phyloP scores from a whole-genome alignment of 2,888 invertebrate species.

The Ferdinandea cuprea region DNA sequence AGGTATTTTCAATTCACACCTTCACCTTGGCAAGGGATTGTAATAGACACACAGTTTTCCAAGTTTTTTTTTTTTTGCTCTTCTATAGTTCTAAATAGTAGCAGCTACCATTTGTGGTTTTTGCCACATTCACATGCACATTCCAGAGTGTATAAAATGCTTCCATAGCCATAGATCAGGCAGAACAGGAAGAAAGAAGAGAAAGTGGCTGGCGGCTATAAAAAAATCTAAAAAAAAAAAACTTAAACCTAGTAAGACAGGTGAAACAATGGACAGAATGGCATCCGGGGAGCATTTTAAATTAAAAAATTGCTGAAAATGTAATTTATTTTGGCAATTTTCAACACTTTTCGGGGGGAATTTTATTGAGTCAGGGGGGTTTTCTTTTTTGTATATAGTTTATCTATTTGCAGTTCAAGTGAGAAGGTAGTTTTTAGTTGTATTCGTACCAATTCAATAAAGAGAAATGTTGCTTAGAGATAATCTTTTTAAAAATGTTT shows the following conservation, averaged over 20 bases:
- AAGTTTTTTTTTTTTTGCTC: constrained; percentile 15
- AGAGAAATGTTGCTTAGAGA: too few relatives aligned
- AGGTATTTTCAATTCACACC: constrained; percentile 73
- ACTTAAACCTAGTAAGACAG: constrained; percentile 65
- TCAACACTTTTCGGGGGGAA: constrained; percentile 29
- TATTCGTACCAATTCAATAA: too few relatives aligned
- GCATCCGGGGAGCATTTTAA: constrained; percentile 66
- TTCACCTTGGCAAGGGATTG: constrained; percentile 27
- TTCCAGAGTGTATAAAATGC: background rate
- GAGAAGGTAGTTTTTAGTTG: background rate
- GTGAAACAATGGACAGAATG: constrained; percentile 66
- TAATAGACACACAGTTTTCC: constrained; percentile 29
- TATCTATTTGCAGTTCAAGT: background rate
- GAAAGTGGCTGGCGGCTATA: background rate
- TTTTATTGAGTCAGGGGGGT: background rate
- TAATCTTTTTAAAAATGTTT: too few relatives aligned
- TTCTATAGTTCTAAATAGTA: too few relatives aligned
- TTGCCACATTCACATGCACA: constrained; percentile 48
- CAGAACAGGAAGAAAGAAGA: background rate
- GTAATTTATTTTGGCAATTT: constrained; percentile 72
- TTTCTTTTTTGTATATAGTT: background rate
- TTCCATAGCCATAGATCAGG: constrained; percentile 15
- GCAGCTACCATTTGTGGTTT: constrained; percentile 52
- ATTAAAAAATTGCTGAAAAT: constrained; percentile 71
- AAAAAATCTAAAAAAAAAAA: too few relatives aligned